Conservation (phyloP, 2,113 vertebrate genomes). For the Crotalus horridus region DNA sequence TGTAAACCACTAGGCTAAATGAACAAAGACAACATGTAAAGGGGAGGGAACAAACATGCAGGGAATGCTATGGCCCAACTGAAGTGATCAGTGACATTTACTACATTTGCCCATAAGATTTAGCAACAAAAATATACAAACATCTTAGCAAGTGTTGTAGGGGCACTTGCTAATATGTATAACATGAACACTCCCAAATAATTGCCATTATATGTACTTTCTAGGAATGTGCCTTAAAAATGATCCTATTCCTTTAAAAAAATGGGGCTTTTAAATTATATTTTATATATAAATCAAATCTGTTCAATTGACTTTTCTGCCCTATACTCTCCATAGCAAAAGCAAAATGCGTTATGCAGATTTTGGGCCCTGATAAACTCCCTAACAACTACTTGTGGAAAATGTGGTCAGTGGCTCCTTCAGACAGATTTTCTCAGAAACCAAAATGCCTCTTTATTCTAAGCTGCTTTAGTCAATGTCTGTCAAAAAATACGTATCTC, state of each 20-base stretch:
- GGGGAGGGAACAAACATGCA: background rate
- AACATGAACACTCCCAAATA: background rate
- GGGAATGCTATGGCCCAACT: background rate
- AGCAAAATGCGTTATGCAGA: background rate
- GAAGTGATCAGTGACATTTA: background rate
- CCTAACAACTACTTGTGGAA: slow-evolving; percentile 17
- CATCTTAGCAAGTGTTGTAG: background rate
- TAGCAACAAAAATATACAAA: background rate
- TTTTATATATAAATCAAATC: background rate
- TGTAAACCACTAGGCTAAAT: background rate
- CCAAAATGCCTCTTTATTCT: slow-evolving; percentile 28
- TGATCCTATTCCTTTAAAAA: background rate
- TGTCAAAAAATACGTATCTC: slow-evolving; percentile 24
- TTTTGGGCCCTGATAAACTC: slow-evolving; percentile 4
- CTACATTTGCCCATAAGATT: background rate
- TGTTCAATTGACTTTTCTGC: background rate
- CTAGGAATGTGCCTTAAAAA: background rate
- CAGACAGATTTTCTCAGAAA: slow-evolving; percentile 41
- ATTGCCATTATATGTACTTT: background rate
- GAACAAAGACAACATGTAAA: background rate
- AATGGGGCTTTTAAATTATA: background rate
- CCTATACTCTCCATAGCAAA: fast-evolving
- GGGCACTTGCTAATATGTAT: background rate
- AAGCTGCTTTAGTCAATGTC: slow-evolving; percentile 27
- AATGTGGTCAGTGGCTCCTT: slow-evolving; percentile 30